Conservation (phyloP, 2,888 invertebrate genomes). For the Synanthedon myopaeformis region DNA sequence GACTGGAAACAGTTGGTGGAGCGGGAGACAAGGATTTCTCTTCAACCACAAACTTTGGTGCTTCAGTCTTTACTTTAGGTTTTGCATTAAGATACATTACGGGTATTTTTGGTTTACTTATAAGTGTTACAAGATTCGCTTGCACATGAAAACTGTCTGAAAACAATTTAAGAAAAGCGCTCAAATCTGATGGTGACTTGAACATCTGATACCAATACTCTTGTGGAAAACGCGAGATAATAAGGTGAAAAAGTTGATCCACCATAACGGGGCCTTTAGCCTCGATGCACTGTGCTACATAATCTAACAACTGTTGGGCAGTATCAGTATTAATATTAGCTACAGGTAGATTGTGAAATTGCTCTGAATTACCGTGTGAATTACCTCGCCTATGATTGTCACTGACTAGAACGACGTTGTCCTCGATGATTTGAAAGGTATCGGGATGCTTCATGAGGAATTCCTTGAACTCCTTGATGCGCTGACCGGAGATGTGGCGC, state of each 20-base stretch:
- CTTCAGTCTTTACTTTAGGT: conserved; percentile 60
- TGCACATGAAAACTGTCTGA: conserved; percentile 96
- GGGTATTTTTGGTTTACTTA: conserved; percentile 80
- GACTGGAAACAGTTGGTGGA: conserved; percentile 47
- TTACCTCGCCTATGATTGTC: conserved; percentile 76
- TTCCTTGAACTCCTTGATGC: conserved; percentile 93
- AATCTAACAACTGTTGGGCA: conserved; percentile 85
- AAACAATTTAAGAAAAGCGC: conserved; percentile 91
- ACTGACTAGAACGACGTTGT: conserved; percentile 83
- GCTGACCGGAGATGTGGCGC: conserved; percentile 93
- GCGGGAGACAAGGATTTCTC: conserved; percentile 45
- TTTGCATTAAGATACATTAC: conserved; percentile 68
- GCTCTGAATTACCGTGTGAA: conserved; percentile 75
- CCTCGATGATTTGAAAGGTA: conserved; percentile 86
- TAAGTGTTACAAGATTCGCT: conserved; percentile 88
- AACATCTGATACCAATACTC: conserved; percentile 89
- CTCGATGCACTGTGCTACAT: conserved; percentile 85
- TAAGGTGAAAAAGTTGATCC: conserved; percentile 87
- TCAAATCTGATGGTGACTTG: conserved; percentile 89
- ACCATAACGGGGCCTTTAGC: conserved; percentile 86
- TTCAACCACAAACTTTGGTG: conserved; percentile 59
- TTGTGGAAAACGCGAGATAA: conserved; percentile 80
- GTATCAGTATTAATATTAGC: conserved; percentile 85
- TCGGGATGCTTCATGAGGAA: conserved; percentile 88
- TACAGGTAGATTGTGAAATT: conserved; percentile 77